Percentiles rank a stretch among this genome's conserved stretches.
Evolutionary conservation across 2,888 invertebrate species (phyloP).

Genomic region (Plagodis pulveraria): DNA sequence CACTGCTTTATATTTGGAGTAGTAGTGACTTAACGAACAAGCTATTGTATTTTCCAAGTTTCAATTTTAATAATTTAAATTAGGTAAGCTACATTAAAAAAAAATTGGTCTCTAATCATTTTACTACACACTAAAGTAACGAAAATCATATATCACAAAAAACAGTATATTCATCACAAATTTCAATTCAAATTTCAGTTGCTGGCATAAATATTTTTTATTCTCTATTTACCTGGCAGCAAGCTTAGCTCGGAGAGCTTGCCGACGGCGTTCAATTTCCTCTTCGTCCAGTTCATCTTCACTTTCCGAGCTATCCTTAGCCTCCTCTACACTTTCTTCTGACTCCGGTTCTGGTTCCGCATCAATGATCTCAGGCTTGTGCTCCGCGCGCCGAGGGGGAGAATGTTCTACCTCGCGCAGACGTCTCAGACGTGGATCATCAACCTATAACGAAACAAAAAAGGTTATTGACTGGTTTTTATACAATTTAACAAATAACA

Average conservation of each 20-base stretch:
- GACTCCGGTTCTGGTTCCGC: constrained; percentile 73
- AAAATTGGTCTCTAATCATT: no score
- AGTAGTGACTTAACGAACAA: no score
- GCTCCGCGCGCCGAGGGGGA: constrained; percentile 85
- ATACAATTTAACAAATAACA: no score
- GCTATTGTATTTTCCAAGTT: no score
- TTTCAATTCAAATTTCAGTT: no score
- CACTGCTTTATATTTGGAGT: no score
- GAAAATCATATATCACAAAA: no score
- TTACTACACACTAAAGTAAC: no score
- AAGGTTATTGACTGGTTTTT: no score
- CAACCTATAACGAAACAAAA: constrained; percentile 70
- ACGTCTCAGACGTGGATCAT: constrained; percentile 93
- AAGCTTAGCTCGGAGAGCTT: constrained; percentile 77
- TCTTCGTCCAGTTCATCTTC: constrained; percentile 94
- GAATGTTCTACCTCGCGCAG: constrained; percentile 86
- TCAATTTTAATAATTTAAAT: no score
- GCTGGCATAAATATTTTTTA: not conserved
- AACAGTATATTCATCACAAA: no score
- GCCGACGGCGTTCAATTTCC: constrained; percentile 93
- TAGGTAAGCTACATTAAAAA: no score
- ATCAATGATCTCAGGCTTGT: constrained; percentile 78
- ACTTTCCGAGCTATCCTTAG: constrained; percentile 85
- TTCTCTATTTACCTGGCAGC: constrained; percentile 62
- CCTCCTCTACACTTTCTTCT: constrained; percentile 75